Conservation (phyloP, 2,888 invertebrate genomes). For the Aethes cnicana region DNA sequence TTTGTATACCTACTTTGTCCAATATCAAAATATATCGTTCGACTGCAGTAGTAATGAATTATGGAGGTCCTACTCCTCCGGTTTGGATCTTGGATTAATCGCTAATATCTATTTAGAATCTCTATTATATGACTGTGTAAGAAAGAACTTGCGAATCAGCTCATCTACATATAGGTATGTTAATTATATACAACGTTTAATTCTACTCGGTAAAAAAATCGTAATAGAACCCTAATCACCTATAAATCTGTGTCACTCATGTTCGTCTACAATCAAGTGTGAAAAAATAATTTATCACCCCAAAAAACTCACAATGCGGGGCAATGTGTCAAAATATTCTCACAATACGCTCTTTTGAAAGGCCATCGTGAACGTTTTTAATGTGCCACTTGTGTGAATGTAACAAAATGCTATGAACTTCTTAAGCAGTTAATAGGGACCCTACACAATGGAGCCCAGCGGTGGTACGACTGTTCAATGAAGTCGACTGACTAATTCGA, state of each 20-base stretch:
- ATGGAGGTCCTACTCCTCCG: too few relatives aligned
- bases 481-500: conserved; percentile 64
- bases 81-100: too few relatives aligned
- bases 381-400: conserved; percentile 52
- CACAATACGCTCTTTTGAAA: conserved; percentile 61
- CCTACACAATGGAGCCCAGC: conserved; percentile 56
- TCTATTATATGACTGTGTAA: too few relatives aligned
- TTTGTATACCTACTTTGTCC: too few relatives aligned
- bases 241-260: conserved; percentile 66
- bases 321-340: conserved; percentile 79
- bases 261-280: conserved; percentile 37
- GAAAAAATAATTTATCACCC: conserved; percentile 69
- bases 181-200: too few relatives aligned
- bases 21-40: too few relatives aligned
- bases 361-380: conserved; percentile 51
- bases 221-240: conserved; percentile 53
- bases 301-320: conserved; percentile 66
- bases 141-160: too few relatives aligned
- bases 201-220: too few relatives aligned
- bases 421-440: conserved; percentile 77
- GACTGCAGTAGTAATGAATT: too few relatives aligned
- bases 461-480: conserved; percentile 59
- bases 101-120: too few relatives aligned
- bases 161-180: too few relatives aligned
- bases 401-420: conserved; percentile 76